Evolutionary conservation across 1,140 invertebrate species (phyloP).

Genomic region (Propsilocerus akamusi): DNA sequence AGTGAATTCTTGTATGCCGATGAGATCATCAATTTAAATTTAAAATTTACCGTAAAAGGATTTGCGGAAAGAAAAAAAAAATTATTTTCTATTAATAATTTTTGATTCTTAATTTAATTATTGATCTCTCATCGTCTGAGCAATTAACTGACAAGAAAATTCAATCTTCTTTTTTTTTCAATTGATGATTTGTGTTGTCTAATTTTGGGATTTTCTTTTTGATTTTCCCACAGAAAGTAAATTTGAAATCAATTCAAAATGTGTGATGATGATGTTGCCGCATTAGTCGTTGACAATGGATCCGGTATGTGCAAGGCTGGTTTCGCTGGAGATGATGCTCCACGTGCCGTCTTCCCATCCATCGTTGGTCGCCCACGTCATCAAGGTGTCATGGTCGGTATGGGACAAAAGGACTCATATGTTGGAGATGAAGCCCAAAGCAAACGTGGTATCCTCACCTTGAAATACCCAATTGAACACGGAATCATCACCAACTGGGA

Average conservation of each 20-base stretch:
- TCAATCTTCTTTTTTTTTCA: not conserved
- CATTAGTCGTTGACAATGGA: constrained; percentile 70
- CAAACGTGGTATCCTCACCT: constrained; percentile 78
- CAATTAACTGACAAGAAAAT: not conserved
- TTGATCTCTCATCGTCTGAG: too few species aligned
- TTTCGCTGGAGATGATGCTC: constrained; percentile 83
- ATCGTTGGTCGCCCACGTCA: constrained; percentile 76
- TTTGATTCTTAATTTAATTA: not conserved
- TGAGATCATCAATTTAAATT: too few species aligned
- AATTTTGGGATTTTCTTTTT: not conserved
- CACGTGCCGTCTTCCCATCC: constrained; percentile 77
- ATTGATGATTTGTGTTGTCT: not conserved
- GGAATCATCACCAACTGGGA: constrained; percentile 77
- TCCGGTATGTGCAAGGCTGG: constrained; percentile 89
- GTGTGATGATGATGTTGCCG: constrained; percentile 69
- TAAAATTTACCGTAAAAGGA: too few species aligned
- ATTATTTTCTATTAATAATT: not conserved
- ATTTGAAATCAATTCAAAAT: constrained; percentile 29
- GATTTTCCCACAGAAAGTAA: not conserved
- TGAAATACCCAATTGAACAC: constrained; percentile 86
- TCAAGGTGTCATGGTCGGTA: constrained; percentile 86
- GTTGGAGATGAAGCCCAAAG: constrained; percentile 88
- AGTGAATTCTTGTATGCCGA: too few species aligned
- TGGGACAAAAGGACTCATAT: constrained; percentile 90
- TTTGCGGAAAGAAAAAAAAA: not conserved